phyloP scores from a whole-genome alignment of 1,140 invertebrate species.

The Pemphigus obesinymphae region DNA sequence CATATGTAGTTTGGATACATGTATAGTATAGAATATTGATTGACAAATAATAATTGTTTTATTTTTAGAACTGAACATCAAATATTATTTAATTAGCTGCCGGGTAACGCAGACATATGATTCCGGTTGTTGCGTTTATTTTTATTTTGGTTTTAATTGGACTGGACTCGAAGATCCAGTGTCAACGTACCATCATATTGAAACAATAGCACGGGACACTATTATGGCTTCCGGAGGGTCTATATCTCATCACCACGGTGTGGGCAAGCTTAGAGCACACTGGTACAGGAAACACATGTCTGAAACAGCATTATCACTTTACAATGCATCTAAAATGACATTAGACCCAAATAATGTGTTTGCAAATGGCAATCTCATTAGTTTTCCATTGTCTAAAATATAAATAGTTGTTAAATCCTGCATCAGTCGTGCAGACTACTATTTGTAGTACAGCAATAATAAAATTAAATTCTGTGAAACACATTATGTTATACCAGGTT shows the following conservation, averaged over 20 bases:
- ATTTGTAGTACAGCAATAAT: too few species aligned
- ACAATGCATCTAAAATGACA: slow-evolving; percentile 74
- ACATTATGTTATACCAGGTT: too few species aligned
- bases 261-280: slow-evolving; percentile 84
- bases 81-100: slow-evolving; percentile 66
- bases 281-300: slow-evolving; percentile 77
- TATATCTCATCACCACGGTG: slow-evolving; percentile 93
- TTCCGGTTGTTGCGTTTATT: slow-evolving; percentile 94
- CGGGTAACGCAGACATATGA: slow-evolving; percentile 96
- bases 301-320: slow-evolving; percentile 65
- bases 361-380: slow-evolving; percentile 66
- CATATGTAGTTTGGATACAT: too few species aligned
- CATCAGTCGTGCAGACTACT: too few species aligned
- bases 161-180: slow-evolving; percentile 66
- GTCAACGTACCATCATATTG: slow-evolving; percentile 74
- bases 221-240: slow-evolving; percentile 86
- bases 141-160: slow-evolving; percentile 93
- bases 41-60: too few species aligned
- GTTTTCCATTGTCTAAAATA: slow-evolving; percentile 14
- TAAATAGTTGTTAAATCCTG: not conserved
- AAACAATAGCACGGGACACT: slow-evolving; percentile 81
- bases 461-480: too few species aligned
- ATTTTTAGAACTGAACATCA: slow-evolving; percentile 56
- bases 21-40: too few species aligned
- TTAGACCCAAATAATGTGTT: slow-evolving; percentile 94